Evolutionary conservation across 2,797 vertebrate species (phyloP).

Genomic region (Malacoraja senta): DNA sequence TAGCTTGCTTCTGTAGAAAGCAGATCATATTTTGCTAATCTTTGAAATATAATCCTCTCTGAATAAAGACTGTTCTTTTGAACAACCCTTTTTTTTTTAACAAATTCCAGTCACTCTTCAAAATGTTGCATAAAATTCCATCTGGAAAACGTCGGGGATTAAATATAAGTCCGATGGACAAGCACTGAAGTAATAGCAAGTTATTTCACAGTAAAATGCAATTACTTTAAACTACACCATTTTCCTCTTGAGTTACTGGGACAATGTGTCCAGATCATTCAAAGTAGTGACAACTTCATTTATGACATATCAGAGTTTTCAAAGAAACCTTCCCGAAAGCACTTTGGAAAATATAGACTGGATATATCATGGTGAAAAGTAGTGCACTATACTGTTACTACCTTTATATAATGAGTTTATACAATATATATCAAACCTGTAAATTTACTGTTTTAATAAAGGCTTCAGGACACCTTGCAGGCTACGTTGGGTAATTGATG

Average conservation of each 20-base stretch:
- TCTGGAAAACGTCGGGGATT: not conserved
- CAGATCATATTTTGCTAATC: not conserved
- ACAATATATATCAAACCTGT: not conserved
- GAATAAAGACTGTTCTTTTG: not conserved
- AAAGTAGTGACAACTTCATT: not conserved
- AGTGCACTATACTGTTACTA: not conserved
- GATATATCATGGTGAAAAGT: not conserved
- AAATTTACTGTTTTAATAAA: conserved; percentile 21
- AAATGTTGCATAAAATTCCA: not conserved
- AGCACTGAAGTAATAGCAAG: not conserved
- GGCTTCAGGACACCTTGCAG: not conserved
- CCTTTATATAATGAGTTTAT: not conserved
- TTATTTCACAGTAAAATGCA: not conserved
- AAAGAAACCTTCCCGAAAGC: not conserved
- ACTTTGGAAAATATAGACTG: not conserved
- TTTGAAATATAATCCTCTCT: not conserved
- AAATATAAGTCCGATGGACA: not conserved
- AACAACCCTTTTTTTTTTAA: not conserved
- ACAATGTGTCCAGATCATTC: not conserved
- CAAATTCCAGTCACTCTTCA: not conserved
- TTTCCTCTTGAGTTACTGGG: not conserved
- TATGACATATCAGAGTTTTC: not conserved
- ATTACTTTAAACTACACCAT: not conserved
- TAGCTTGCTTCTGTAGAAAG: not conserved
- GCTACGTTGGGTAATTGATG: conserved; percentile 11